These are phyloP conservation scores for Nyctibius grandis DNA, from an alignment of 2,797 vertebrate species.

Conservation along the genomic window DNA sequence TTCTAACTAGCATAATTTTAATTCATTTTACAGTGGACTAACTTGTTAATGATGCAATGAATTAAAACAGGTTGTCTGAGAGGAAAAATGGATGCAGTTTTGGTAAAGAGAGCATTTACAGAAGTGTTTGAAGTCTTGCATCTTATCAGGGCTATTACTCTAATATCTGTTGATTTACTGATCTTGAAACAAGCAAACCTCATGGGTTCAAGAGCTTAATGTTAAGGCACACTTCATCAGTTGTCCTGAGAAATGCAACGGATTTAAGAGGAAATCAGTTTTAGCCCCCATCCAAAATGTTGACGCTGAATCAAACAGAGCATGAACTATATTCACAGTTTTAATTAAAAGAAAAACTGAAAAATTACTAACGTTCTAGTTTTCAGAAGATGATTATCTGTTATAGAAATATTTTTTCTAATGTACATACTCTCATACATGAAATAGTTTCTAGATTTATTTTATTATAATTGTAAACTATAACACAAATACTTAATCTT, in stretches of 20 bases:
- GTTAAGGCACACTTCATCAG: conserved; percentile 59
- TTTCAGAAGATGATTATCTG: conserved; percentile 62
- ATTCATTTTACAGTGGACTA: conserved; percentile 42
- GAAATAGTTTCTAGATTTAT: conserved; percentile 63
- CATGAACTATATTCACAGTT: conserved; percentile 63
- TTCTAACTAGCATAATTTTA: background rate
- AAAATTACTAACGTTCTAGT: conserved; percentile 61
- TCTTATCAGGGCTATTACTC: conserved; percentile 46
- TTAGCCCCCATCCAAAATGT: conserved; percentile 61
- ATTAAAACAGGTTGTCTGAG: conserved; percentile 57
- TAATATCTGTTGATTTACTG: conserved; percentile 60
- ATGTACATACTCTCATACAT: conserved; percentile 62
- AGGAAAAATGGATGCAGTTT: conserved; percentile 56
- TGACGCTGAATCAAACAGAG: conserved; percentile 64
- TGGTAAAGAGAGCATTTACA: conserved; percentile 56
- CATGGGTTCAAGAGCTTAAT: conserved; percentile 10
- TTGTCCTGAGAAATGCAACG: conserved; percentile 53
- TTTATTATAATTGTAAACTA: conserved; percentile 67
- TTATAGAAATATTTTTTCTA: conserved; percentile 52
- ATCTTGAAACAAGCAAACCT: conserved; percentile 49
- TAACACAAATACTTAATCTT: conserved; percentile 56
- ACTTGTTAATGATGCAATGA: conserved; percentile 60
- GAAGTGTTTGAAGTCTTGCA: conserved; percentile 42
- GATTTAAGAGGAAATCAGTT: conserved; percentile 62
- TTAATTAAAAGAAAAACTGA: conserved; percentile 72